A percentile compares a stretch with the other conserved stretches of the same genome.
Conservation (phyloP, 2,113 vertebrate genomes). For the Microcebus ravelobensis region DNA sequence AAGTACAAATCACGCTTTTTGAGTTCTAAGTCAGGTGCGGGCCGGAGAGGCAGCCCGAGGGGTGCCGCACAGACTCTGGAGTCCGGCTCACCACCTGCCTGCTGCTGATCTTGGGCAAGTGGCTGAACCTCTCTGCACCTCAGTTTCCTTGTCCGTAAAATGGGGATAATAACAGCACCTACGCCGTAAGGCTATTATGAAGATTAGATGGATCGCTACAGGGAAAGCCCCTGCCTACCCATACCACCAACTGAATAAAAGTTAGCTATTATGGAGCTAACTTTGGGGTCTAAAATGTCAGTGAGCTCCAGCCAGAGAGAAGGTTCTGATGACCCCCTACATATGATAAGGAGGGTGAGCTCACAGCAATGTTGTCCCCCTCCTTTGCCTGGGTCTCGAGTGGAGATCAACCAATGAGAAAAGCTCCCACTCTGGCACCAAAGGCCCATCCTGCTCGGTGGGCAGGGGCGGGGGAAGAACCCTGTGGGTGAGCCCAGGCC, state of each 20-base stretch:
- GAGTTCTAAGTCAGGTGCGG: background rate
- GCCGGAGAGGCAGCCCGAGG: background rate
- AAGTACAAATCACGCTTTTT: background rate
- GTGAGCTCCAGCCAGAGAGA: background rate
- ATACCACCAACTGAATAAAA: background rate
- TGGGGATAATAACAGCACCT: background rate
- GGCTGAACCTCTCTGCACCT: background rate
- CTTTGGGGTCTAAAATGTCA: background rate
- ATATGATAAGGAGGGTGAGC: background rate
- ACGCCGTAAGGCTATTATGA: background rate
- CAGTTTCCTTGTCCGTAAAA: background rate
- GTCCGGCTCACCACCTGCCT: background rate
- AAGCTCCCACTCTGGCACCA: background rate
- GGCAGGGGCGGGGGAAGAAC: background rate
- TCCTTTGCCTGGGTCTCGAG: background rate
- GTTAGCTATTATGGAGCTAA: background rate
- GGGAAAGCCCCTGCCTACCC: background rate
- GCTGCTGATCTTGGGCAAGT: background rate
- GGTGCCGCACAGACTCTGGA: background rate
- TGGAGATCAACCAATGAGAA: background rate
- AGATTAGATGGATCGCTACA: background rate
- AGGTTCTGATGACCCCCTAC: background rate
- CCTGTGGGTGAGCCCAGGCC: background rate
- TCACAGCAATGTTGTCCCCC: background rate
- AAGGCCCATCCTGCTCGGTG: background rate